A percentile compares a stretch with the other conserved stretches of the same genome.
Conservation (phyloP, 2,888 invertebrate genomes). For the Tachina grossa region DNA sequence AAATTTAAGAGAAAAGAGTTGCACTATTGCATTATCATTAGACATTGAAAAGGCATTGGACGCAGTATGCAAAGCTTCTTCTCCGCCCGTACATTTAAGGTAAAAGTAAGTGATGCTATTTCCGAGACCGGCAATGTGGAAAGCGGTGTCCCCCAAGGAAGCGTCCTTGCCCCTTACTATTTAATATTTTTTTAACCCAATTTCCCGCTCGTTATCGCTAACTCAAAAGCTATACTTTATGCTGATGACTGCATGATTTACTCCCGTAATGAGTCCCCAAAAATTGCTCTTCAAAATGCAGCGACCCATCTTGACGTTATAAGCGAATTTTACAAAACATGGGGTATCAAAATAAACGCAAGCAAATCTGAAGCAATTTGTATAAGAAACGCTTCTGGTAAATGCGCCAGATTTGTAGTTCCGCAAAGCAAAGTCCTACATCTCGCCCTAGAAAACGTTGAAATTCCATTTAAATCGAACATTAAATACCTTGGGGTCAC, state of each 20-base stretch:
- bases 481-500: neutral
- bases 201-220: slow-evolving; percentile 5
- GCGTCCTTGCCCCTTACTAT: slow-evolving; percentile 7
- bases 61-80: neutral
- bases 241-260: slow-evolving; percentile 36
- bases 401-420: neutral
- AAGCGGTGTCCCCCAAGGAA: slow-evolving; percentile 25
- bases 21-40: slow-evolving; percentile 19
- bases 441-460: neutral
- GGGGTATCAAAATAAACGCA: neutral
- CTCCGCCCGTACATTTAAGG: neutral
- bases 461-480: neutral
- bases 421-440: neutral
- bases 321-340: neutral
- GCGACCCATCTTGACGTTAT: neutral
- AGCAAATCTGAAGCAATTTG: neutral
- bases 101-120: neutral
- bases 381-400: neutral
- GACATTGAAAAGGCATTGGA: slow-evolving; percentile 43
- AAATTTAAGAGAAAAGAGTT: neutral
- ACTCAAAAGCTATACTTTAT: slow-evolving; percentile 25
- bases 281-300: too few relatives aligned
- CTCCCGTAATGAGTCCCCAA: neutral
- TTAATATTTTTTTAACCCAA: slow-evolving; percentile 23
- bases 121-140: neutral